These are phyloP conservation scores for Drosophila ercepeae DNA, from an alignment of 1,140 invertebrate genomes.

Conservation along the genomic window DNA sequence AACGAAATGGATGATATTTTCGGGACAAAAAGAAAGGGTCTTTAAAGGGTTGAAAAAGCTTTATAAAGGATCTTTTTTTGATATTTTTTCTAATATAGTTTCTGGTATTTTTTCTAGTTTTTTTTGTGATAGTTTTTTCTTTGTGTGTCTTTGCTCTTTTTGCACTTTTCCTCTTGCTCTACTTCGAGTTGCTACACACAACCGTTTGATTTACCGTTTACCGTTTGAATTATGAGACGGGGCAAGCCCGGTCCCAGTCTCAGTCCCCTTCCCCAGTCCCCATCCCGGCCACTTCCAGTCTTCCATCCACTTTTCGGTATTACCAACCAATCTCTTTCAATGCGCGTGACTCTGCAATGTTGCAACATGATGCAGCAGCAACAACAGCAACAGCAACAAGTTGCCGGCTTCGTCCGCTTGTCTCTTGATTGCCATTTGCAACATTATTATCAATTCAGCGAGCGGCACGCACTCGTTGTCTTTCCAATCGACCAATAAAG, in stretches of 20 bases:
- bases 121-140: neutral
- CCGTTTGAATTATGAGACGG: conserved; percentile 53
- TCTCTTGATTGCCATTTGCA: conserved; percentile 36
- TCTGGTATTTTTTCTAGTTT: neutral
- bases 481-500: neutral
- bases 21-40: neutral
- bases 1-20: neutral
- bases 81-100: no score
- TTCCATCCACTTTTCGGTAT: neutral
- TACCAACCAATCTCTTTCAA: conserved; percentile 30
- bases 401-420: conserved; percentile 6
- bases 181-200: conserved; percentile 18
- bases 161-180: conserved; percentile 11
- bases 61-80: no score
- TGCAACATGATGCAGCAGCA: conserved; percentile 26
- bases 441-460: conserved; percentile 41
- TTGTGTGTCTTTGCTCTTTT: neutral
- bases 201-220: conserved; percentile 65
- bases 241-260: no score
- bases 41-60: no score
- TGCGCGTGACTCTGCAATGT: conserved; percentile 37
- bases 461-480: neutral
- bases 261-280: no score
- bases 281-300: conserved; percentile 7
- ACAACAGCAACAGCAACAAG: conserved; percentile 12